A percentile compares a stretch with the other conserved stretches of the same genome.
These are phyloP conservation scores for Bemisia tabaci DNA, from an alignment of 1,140 invertebrate species.

Conservation along the genomic window DNA sequence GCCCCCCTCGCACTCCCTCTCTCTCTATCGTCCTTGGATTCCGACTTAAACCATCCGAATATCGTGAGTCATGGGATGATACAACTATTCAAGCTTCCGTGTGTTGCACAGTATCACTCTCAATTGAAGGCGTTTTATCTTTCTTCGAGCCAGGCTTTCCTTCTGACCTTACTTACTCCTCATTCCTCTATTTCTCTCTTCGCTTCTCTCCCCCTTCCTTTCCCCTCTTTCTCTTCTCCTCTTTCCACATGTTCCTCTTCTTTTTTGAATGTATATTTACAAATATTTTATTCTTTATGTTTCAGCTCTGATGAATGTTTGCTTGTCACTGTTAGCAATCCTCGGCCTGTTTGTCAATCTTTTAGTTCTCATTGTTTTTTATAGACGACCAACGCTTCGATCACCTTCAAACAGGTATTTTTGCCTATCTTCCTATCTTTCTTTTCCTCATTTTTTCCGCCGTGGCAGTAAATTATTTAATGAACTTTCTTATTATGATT, in stretches of 20 bases:
- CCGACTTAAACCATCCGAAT: neutral
- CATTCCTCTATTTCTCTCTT: neutral
- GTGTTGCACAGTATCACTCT: too few relatives aligned
- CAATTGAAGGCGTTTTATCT: too few relatives aligned
- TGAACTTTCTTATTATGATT: neutral
- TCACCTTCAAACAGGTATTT: slow-evolving; percentile 38
- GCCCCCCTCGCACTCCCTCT: neutral
- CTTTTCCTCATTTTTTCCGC: neutral
- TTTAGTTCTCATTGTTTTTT: slow-evolving; percentile 38
- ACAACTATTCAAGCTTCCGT: too few relatives aligned
- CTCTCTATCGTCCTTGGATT: neutral
- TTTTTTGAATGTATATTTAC: too few relatives aligned
- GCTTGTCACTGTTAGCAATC: slow-evolving; percentile 23
- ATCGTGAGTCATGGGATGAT: too few relatives aligned
- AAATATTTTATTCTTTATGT: slow-evolving; percentile 14
- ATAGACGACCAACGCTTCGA: slow-evolving; percentile 33
- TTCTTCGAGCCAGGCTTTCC: too few relatives aligned
- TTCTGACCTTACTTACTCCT: neutral
- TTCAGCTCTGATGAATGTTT: slow-evolving; percentile 20
- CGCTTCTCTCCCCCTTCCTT: neutral
- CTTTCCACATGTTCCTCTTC: neutral
- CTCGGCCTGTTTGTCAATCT: slow-evolving; percentile 34
- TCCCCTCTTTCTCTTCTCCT: neutral
- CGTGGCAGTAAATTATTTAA: neutral
- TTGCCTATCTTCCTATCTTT: neutral